Percentiles rank a stretch among this genome's conserved stretches.
phyloP scores from a whole-genome alignment of 64 coral and sea anemone species.

The Montipora foliosa region DNA sequence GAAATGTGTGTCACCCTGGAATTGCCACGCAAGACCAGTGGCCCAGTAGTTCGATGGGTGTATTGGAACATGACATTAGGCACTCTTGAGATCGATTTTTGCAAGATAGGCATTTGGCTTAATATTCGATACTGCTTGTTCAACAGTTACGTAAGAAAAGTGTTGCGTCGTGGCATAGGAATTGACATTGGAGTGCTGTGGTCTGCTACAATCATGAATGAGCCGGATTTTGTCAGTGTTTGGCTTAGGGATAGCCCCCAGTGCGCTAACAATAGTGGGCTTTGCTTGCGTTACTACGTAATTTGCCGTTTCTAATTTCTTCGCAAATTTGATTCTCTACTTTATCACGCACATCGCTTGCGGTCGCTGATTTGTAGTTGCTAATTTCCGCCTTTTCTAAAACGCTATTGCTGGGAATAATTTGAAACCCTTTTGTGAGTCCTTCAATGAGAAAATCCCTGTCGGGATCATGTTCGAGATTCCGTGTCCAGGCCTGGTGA shows the following conservation, averaged over 20 bases:
- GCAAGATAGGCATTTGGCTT: conserved; percentile 35
- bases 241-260: conserved; percentile 46
- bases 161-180: conserved; percentile 29
- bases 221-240: conserved; percentile 34
- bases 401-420: too few species aligned
- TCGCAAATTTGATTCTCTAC: conserved; percentile 12
- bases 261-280: conserved; percentile 46
- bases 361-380: too few species aligned
- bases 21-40: conserved; percentile 33
- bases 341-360: neutral
- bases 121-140: neutral
- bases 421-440: too few species aligned
- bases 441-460: too few species aligned
- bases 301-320: conserved; percentile 1
- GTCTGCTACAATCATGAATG: conserved; percentile 53
- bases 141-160: conserved; percentile 41
- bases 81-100: conserved; percentile 64
- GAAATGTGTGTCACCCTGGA: neutral
- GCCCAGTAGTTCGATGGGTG: conserved; percentile 41
- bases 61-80: conserved; percentile 40
- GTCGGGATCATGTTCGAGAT: too few species aligned
- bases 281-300: conserved; percentile 29
- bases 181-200: neutral
- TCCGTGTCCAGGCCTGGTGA: too few species aligned
- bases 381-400: too few species aligned